Evolutionary conservation across 2,888 invertebrate species (phyloP).

Genomic region (Lepidocyrtoides sp.): DNA sequence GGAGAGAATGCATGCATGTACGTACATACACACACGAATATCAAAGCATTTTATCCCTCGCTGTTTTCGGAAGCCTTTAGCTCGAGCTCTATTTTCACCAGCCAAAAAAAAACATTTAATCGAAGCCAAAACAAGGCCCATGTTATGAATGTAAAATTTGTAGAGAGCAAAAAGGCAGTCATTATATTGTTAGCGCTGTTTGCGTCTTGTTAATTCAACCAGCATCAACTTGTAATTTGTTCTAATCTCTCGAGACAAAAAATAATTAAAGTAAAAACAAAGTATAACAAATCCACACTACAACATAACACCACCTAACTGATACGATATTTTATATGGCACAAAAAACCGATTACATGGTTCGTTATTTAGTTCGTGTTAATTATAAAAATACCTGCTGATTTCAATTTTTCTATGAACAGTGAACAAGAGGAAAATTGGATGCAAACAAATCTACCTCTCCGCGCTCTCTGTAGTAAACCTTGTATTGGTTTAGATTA

Average conservation of each 20-base stretch:
- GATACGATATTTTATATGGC: too few species aligned
- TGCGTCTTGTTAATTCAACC: slow-evolving; percentile 64
- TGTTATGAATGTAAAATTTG: slow-evolving; percentile 2
- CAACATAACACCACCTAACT: background rate
- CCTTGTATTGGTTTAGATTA: background rate
- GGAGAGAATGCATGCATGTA: background rate
- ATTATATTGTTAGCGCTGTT: slow-evolving; percentile 66
- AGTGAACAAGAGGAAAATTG: slow-evolving; percentile 59
- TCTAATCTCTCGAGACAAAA: slow-evolving; percentile 68
- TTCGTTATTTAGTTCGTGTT: slow-evolving; percentile 65
- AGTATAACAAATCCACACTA: too few species aligned
- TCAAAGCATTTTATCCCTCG: too few species aligned
- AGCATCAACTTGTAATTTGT: slow-evolving; percentile 69
- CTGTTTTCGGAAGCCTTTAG: slow-evolving; percentile 12
- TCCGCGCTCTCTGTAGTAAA: background rate
- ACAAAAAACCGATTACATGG: slow-evolving; percentile 55
- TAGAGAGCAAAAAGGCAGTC: slow-evolving; percentile 45
- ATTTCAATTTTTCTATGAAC: slow-evolving; percentile 63
- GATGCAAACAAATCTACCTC: slow-evolving; percentile 12
- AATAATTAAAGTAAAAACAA: slow-evolving; percentile 57
- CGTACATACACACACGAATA: background rate
- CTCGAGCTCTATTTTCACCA: slow-evolving; percentile 9
- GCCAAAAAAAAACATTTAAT: background rate
- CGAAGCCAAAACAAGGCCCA: background rate
- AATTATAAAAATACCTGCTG: slow-evolving; percentile 72